Evolutionary conservation across 2,113 vertebrate species (phyloP), one percentile per base, ranked within the genome.

Genomic region (Todiramphus chloris): DNA sequence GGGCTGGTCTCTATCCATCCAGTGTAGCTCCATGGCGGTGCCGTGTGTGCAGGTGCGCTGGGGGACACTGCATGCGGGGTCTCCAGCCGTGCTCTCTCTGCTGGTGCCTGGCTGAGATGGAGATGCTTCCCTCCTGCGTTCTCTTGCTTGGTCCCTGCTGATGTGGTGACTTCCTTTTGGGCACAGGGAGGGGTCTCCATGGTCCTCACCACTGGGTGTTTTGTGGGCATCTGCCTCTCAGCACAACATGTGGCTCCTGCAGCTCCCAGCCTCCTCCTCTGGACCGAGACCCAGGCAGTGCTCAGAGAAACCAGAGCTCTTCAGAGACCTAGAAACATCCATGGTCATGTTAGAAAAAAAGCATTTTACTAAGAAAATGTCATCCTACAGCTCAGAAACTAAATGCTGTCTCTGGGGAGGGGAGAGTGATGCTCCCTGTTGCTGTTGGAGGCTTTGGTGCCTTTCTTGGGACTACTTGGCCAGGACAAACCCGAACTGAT

Each of bases 161-260:
- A 7, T 5, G 17, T 16, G 21, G 31, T 35, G 27, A 23, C 43
- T 23, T 23, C 31, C 9, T 0, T 6, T 28, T 1, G 2, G 10
- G 66, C 1, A 1, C 1, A 0, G 33, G 37, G 23, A n/a, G 28
- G 60, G 51, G 41, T 50, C 43, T 2, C 41, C 8, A 1, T 20
- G 6, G 30, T 31, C 50, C 43, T 20, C 3, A 3, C 18, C 5
- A 2, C 24, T 31, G 59, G 43, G 3, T 23, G 0, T 66, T 58
- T 14, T 11, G 16, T 7, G 39, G n/a, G 39, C 33, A 8, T 28
- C 12, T 27, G 39, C 33, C 46, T 17, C 28, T 43, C 64, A 28
- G 62, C 24, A 6, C 51, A 30, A 72, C 80, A 13, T 14, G 37
- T 21, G 14, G 33, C 50, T 74, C 59, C 8, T 46, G 46, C 46